A percentile compares a stretch with the other conserved stretches of the same genome.
Evolutionary conservation across 2,797 vertebrate genomes (phyloP).

Genomic region (Nannoperca obscura): DNA sequence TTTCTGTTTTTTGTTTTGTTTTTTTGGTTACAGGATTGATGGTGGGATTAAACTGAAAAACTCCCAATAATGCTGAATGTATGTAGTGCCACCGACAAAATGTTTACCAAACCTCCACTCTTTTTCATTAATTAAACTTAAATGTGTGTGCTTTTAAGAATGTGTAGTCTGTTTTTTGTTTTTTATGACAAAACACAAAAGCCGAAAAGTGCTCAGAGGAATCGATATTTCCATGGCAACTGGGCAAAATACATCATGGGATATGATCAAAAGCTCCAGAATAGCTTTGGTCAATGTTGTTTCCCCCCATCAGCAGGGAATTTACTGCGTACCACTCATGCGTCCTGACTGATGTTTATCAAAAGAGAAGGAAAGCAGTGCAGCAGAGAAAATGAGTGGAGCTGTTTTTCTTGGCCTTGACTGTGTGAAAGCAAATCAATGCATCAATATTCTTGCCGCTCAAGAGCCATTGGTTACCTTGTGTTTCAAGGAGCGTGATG

Average conservation of each 20-base stretch:
- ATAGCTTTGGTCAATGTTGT: not conserved
- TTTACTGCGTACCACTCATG: not conserved
- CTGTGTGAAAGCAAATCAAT: not conserved
- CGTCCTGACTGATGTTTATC: not conserved
- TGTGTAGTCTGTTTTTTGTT: conserved; percentile 33
- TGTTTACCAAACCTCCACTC: conserved; percentile 88
- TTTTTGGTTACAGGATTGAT: conserved; percentile 81
- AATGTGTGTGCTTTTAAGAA: conserved; percentile 87
- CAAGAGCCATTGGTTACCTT: not conserved
- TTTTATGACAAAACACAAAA: not conserved
- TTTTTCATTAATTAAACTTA: conserved; percentile 89
- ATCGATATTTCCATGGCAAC: too few relatives aligned
- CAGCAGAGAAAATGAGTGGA: not conserved
- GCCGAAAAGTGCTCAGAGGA: not conserved
- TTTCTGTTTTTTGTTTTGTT: conserved; percentile 57
- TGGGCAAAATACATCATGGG: not conserved
- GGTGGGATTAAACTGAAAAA: conserved; percentile 82
- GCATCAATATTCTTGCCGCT: not conserved
- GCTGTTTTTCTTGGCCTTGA: not conserved
- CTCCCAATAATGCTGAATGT: conserved; percentile 88
- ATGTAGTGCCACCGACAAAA: conserved; percentile 89
- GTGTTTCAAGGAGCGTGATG: not conserved
- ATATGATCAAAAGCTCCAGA: not conserved
- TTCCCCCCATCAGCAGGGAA: not conserved
- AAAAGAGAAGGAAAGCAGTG: not conserved